Evolutionary conservation across 2,888 invertebrate species (phyloP).

Genomic region (Thera obeliscata): DNA sequence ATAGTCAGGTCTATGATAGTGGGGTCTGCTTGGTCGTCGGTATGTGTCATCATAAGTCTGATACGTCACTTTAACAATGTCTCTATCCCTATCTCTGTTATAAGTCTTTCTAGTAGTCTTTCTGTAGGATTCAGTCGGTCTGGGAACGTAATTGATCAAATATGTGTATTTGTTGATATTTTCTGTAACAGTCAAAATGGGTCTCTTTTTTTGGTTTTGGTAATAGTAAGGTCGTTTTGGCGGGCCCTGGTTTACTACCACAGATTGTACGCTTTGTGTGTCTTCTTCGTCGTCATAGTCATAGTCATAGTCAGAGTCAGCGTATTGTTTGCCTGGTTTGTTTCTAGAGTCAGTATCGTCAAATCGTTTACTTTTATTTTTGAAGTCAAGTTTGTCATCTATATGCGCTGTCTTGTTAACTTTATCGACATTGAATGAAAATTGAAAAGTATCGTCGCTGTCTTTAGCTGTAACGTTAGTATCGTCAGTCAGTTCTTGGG

Average conservation of each 20-base stretch:
- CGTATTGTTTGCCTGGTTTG: slow-evolving; percentile 58
- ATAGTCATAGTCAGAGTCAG: slow-evolving; percentile 60
- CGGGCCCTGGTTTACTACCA: slow-evolving; percentile 69
- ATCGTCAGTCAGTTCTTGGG: slow-evolving; percentile 52
- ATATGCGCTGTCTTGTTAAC: slow-evolving; percentile 62
- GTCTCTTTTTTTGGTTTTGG: slow-evolving; percentile 51
- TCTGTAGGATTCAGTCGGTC: slow-evolving; percentile 78
- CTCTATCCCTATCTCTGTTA: slow-evolving; percentile 66
- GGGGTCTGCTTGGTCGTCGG: slow-evolving; percentile 71
- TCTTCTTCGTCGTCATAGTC: slow-evolving; percentile 50
- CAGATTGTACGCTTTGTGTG: slow-evolving; percentile 73
- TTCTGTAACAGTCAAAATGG: slow-evolving; percentile 77
- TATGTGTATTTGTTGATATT: slow-evolving; percentile 80
- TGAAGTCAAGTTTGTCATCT: slow-evolving; percentile 86
- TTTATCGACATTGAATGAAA: slow-evolving; percentile 44
- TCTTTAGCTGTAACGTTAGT: slow-evolving; percentile 50
- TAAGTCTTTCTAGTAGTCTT: slow-evolving; percentile 66
- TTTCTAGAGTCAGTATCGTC: slow-evolving; percentile 62
- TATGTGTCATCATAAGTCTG: slow-evolving; percentile 79
- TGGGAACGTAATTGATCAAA: slow-evolving; percentile 80
- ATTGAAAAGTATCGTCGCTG: slow-evolving; percentile 43
- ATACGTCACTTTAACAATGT: slow-evolving; percentile 77
- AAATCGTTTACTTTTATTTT: slow-evolving; percentile 73
- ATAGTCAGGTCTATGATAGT: slow-evolving; percentile 63
- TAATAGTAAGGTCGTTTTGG: slow-evolving; percentile 69